Conservation (phyloP, 2,113 vertebrate species). For the Smithornis capensis region DNA sequence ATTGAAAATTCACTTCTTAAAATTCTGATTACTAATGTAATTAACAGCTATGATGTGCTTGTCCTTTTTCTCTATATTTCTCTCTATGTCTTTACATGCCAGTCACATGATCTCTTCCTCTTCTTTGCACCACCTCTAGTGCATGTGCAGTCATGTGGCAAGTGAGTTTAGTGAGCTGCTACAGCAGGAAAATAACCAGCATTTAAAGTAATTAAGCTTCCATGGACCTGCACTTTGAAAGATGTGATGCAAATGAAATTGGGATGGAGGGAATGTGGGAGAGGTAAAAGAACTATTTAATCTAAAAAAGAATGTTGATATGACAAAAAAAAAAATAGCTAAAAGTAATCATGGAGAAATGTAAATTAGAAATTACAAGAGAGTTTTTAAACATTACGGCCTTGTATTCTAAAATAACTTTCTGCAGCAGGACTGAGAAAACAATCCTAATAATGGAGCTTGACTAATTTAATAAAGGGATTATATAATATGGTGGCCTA, state of each 20-base stretch:
- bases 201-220: constrained; percentile 7
- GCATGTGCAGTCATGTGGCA: neutral
- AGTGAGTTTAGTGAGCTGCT: neutral
- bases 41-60: neutral
- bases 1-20: neutral
- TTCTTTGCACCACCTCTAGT: neutral
- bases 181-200: neutral
- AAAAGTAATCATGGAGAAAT: neutral
- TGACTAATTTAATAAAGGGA: neutral
- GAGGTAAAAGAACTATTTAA: constrained; percentile 7
- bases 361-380: neutral
- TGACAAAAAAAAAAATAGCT: neutral
- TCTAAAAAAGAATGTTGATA: neutral
- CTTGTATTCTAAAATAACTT: neutral
- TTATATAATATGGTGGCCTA: neutral
- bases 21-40: neutral
- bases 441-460: neutral
- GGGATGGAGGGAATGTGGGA: neutral
- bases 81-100: neutral
- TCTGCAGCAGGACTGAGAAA: neutral
- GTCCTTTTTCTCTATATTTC: neutral
- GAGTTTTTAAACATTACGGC: neutral
- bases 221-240: neutral
- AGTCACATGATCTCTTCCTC: neutral
- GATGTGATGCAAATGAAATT: neutral